Base-by-base conservation (phyloP, 2,888 invertebrate species). In the Sceliomorpha sp. region DNA sequence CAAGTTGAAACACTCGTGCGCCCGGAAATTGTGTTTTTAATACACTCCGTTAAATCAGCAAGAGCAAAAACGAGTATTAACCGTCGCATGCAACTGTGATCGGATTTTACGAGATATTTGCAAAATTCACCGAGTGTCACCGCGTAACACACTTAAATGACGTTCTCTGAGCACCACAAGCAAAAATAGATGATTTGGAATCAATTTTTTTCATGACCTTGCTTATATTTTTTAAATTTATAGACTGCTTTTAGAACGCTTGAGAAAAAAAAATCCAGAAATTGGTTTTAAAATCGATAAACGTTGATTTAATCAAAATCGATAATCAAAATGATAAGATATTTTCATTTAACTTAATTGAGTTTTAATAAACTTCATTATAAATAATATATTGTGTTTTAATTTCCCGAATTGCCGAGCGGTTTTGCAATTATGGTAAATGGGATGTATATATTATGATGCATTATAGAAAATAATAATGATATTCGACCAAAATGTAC, bases 1-100 rank as follows among this genome's bases (percentile, higher is more conserved):
- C 37, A 34, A 48, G 36, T 29, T 36, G 47, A 20, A 27, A 13
- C 9, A 36, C 27, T 56, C 37, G 47, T 2, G 58, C 64, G n/a
- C 44, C 72, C 76, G 82, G 80, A 83, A 82, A 83, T 83, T 80
- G 80, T 79, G 81, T 81, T 83, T 83, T 83, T 83, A 80, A 83
- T 83, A 82, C 76, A 80, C 75, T 59, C 71, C 62, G 79, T 75
- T 81, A 81, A 83, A 83, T 83, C 82, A 83, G 77, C 75, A 75
- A 74, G 67, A 74, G 75, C 76, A 81, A 80, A 44, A 83, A 79
- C 79, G 79, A 82, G 78, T 80, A 82, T 83, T 80, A 83, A 81
- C 77, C 15, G 44, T 29, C 44, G 44, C 44, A 44, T 31, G 44
- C 29, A 31, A 44, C 39, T 9, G 39, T 39, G 44, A 44, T 44